These are phyloP conservation scores for Fundulus diaphanus DNA, from an alignment of 2,797 vertebrate genomes.

Conservation along the genomic window DNA sequence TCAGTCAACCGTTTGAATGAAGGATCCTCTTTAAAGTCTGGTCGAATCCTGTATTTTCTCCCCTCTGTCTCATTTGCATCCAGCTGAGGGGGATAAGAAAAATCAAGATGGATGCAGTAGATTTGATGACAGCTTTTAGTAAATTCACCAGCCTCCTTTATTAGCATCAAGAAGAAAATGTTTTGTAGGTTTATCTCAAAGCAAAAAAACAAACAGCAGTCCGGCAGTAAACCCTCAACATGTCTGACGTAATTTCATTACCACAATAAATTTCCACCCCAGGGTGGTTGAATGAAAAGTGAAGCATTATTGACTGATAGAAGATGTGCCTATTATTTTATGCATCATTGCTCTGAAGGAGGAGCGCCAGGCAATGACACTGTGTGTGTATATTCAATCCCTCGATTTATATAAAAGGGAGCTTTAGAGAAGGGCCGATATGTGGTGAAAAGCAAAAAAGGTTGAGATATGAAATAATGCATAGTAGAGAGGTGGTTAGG, in stretches of 20 bases:
- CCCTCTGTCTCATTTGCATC: slow-evolving; percentile 92
- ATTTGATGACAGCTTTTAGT: slow-evolving; percentile 17
- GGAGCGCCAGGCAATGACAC: slow-evolving; percentile 23
- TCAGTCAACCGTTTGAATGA: slow-evolving; percentile 91
- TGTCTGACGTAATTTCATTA: slow-evolving; percentile 22
- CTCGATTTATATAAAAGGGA: slow-evolving; percentile 65
- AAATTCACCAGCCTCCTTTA: slow-evolving; percentile 16
- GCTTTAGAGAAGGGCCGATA: slow-evolving; percentile 35
- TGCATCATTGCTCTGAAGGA: slow-evolving; percentile 34
- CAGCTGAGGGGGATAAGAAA: slow-evolving; percentile 74
- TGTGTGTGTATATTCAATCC: slow-evolving; percentile 52
- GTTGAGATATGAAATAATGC: slow-evolving; percentile 56
- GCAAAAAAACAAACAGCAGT: not conserved
- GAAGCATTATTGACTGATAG: slow-evolving; percentile 21
- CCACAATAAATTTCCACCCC: slow-evolving; percentile 29
- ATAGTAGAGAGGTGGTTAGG: slow-evolving; percentile 13
- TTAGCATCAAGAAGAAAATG: slow-evolving; percentile 14
- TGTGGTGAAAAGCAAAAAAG: slow-evolving; percentile 42
- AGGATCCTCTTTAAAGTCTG: slow-evolving; percentile 90
- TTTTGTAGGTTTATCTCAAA: slow-evolving; percentile 27
- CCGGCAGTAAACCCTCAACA: slow-evolving; percentile 23
- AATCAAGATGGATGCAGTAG: slow-evolving; percentile 26
- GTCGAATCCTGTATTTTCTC: slow-evolving; percentile 88
- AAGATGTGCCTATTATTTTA: slow-evolving; percentile 27
- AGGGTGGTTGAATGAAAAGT: slow-evolving; percentile 19